Conservation (phyloP, 2,888 invertebrate species). For the Brachyopa scutellaris region DNA sequence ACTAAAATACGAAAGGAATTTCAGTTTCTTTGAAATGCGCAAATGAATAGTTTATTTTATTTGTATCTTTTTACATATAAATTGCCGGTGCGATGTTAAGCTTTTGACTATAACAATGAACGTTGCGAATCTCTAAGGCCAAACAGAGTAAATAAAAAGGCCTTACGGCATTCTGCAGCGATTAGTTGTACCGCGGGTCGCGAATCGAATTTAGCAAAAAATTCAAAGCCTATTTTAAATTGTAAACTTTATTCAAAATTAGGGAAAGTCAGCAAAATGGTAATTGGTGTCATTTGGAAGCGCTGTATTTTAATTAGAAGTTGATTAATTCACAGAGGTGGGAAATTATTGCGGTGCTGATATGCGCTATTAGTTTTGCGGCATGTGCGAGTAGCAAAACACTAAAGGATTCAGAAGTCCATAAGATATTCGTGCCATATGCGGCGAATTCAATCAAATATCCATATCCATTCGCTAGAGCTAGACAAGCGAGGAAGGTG, state of each 20-base stretch:
- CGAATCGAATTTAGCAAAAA: slow-evolving; percentile 29
- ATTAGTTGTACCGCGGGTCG: slow-evolving; percentile 52
- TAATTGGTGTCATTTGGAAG: slow-evolving; percentile 4
- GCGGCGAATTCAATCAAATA: slow-evolving; percentile 52
- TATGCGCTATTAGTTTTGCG: background rate
- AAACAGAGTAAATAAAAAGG: slow-evolving; percentile 59
- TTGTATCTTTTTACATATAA: slow-evolving; percentile 12
- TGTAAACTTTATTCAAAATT: background rate
- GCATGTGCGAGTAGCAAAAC: background rate
- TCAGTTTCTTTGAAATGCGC: slow-evolving; percentile 7
- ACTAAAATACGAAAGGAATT: background rate
- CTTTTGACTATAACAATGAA: slow-evolving; percentile 21
- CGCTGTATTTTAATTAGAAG: no score
- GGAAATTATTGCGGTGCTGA: background rate
- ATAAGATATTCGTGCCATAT: slow-evolving; percentile 75
- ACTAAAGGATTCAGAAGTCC: slow-evolving; percentile 73
- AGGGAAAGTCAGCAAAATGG: slow-evolving; percentile 34
- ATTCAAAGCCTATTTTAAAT: background rate
- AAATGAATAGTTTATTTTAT: slow-evolving; percentile 1
- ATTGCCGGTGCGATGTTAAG: slow-evolving; percentile 7
- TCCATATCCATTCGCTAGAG: slow-evolving; percentile 70
- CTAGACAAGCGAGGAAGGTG: slow-evolving; percentile 65
- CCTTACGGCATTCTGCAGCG: slow-evolving; percentile 42
- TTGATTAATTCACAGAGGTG: slow-evolving; percentile 1
- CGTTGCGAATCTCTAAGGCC: slow-evolving; percentile 36